Evolutionary conservation across 2,113 vertebrate species (phyloP).

Genomic region (Acrocephalus arundinaceus): DNA sequence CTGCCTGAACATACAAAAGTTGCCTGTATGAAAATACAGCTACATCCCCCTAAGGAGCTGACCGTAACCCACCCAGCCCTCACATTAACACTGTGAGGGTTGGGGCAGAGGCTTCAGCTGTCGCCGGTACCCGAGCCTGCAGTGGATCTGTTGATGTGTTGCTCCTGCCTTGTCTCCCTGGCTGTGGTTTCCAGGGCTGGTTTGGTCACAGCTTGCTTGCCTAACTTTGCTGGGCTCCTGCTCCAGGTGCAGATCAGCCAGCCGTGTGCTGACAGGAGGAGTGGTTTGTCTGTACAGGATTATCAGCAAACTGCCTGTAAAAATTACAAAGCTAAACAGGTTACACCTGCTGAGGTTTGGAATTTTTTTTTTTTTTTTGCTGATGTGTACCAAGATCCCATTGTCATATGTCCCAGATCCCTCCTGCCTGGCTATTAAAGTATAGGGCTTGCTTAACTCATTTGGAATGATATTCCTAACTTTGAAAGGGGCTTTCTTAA

Average conservation of each 20-base stretch:
- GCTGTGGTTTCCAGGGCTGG: background rate
- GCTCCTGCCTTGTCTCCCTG: background rate
- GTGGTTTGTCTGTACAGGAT: background rate
- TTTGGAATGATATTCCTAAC: background rate
- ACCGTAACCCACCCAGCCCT: background rate
- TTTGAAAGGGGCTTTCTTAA: background rate
- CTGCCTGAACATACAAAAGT: background rate
- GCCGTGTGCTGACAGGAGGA: background rate
- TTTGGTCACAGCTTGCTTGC: background rate
- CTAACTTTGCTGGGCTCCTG: background rate
- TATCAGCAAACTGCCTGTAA: background rate
- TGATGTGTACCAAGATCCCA: background rate
- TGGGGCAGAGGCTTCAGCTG: background rate
- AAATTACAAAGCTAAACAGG: background rate
- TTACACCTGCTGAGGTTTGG: background rate
- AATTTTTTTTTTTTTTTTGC: background rate
- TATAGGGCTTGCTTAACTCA: background rate
- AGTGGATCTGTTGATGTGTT: fast-evolving
- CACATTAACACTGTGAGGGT: fast-evolving
- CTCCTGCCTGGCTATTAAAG: background rate
- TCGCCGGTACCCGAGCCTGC: fast-evolving
- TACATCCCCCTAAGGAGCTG: background rate
- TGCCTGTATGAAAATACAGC: background rate
- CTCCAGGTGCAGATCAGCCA: background rate
- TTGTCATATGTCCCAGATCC: background rate